Evolutionary conservation across 1,140 invertebrate species (phyloP).

Genomic region (Drosophila suzukii): DNA sequence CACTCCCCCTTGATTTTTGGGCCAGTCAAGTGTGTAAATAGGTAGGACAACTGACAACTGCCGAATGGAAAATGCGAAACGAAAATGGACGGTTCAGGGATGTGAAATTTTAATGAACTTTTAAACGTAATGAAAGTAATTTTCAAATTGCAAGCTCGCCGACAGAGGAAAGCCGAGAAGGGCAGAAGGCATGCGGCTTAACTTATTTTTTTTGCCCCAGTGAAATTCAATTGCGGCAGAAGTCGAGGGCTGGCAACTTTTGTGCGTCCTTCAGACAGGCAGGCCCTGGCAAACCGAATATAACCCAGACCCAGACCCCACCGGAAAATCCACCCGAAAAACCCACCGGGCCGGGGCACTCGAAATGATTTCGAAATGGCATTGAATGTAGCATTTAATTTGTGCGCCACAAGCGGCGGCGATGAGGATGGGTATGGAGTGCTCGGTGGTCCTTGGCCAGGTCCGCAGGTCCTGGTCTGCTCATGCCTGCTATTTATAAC

Average conservation of each 20-base stretch:
- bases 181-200: constrained; percentile 42
- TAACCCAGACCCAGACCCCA: background rate
- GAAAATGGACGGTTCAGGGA: constrained; percentile 20
- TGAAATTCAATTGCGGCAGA: constrained; percentile 75
- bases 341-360: constrained; percentile 40
- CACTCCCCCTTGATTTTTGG: constrained; percentile 10
- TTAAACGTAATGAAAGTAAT: constrained; percentile 77
- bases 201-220: constrained; percentile 45
- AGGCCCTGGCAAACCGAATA: constrained; percentile 4
- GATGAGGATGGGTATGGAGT: constrained; percentile 46
- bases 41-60: constrained; percentile 22
- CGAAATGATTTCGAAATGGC: constrained; percentile 77
- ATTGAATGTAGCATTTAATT: constrained; percentile 83
- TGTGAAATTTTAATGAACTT: constrained; percentile 73
- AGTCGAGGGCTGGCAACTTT: constrained; percentile 66
- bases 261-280: constrained; percentile 60
- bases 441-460: constrained; percentile 39
- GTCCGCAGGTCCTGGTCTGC: constrained; percentile 22
- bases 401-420: constrained; percentile 62
- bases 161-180: constrained; percentile 5
- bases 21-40: constrained; percentile 37
- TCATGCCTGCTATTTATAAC: constrained; percentile 64
- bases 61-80: constrained; percentile 14
- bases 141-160: constrained; percentile 56
- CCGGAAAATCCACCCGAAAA: constrained; percentile 6